Percentiles rank a stretch among this genome's conserved stretches.
Evolutionary conservation across 1,140 invertebrate species (phyloP).

Genomic region (Triops longicaudatus): DNA sequence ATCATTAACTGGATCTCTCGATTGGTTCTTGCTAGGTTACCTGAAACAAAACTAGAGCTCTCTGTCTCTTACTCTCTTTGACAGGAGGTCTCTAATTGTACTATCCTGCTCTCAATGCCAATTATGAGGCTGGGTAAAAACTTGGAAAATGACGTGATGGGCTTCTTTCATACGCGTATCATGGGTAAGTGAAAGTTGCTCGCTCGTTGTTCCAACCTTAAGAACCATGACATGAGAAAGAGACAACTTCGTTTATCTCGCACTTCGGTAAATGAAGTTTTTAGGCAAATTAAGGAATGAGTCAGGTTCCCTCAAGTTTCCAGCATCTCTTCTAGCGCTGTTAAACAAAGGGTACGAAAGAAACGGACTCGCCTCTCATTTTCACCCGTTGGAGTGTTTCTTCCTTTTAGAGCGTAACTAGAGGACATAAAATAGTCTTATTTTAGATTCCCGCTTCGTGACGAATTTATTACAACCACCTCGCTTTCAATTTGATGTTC

Average conservation of each 20-base stretch:
- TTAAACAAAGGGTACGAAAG: background rate
- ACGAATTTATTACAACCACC: too few relatives aligned
- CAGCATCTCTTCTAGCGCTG: background rate
- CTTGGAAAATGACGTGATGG: background rate
- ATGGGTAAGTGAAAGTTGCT: constrained; percentile 8
- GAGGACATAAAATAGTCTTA: background rate
- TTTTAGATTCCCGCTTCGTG: background rate
- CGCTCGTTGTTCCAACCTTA: background rate
- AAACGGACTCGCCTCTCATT: constrained; percentile 1
- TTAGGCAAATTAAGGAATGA: constrained; percentile 15
- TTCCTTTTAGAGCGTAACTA: background rate
- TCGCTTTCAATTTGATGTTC: too few relatives aligned
- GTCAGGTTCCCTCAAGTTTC: background rate
- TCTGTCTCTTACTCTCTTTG: background rate
- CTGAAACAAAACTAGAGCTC: background rate
- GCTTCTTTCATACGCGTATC: background rate
- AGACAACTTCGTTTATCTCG: constrained; percentile 15
- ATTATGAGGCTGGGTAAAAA: background rate
- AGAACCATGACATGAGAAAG: background rate
- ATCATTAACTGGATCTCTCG: background rate
- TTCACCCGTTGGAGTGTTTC: background rate
- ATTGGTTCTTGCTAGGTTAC: constrained; percentile 11
- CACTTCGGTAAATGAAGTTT: constrained; percentile 8
- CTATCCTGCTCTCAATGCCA: background rate
- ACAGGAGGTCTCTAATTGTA: background rate